Evolutionary conservation across 2,113 vertebrate genomes (phyloP), one percentile per base, ranked within the genome.

Genomic region (Melospiza georgiana): DNA sequence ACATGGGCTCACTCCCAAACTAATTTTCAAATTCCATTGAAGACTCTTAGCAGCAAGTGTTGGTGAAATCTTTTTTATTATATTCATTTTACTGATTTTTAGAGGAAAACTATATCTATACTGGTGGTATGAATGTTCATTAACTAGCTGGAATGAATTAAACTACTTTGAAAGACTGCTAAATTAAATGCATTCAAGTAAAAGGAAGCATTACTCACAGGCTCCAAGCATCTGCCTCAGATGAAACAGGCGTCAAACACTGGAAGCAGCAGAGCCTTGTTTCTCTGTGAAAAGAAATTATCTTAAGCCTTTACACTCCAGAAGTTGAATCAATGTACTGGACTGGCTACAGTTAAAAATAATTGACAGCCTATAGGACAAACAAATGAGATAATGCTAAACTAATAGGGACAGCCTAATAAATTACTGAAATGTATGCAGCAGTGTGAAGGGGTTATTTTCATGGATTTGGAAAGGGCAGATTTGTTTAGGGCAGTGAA

Each of bases 121-220:
- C 37, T 30, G 30, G 14, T 65, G 57, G 15, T 61, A 57, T 84
- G 51, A 86, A 82, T 78, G 74, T 79, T 90, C 74, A 41, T 79
- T 92, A 82, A 85, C 69, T 85, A 82, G 62, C 44, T 87, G 57
- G 39, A 27, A 65, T 87, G 75, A 92, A 85, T 88, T 90, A 93
- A 90, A 87, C 59, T 58, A 37, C 75, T 65, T 66, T 84, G 82
- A 83, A 93, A 94, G 62, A 85, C 66, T 83, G 67, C 49, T 85
- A 75, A 83, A 93, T 88, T 57, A 88, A 84, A 90, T 15, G 10
- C 15, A 79, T 94, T 85, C 67, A 90, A 59, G 62, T 72, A 44
- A 88, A 82, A 86, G 75, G n/a, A 95, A 69, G 46, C 41, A 52
- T 94, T 90, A 92, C 58, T 88, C 72, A 68, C 44, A 86, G n/a